These are phyloP conservation scores for Bombycilla garrulus DNA, from an alignment of 2,113 vertebrate genomes.

Conservation along the genomic window DNA sequence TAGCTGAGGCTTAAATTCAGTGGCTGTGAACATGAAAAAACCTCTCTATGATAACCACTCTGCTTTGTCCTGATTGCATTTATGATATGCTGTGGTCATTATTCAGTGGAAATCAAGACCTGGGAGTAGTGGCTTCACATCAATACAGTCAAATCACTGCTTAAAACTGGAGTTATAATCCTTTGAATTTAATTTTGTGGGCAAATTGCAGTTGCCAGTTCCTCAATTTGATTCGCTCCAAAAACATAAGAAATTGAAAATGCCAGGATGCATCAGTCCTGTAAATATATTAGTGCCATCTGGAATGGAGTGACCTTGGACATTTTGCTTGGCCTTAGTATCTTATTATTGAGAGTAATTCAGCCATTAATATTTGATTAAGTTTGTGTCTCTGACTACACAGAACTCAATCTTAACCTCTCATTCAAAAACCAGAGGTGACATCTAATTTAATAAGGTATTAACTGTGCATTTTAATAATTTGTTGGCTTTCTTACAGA, in stretches of 20 bases:
- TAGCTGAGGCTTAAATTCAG: not conserved
- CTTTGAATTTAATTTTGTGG: conserved; percentile 6
- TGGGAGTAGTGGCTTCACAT: conserved; percentile 4
- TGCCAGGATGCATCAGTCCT: conserved; percentile 55
- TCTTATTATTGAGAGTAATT: not conserved
- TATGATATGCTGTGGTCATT: not conserved
- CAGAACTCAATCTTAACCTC: not conserved
- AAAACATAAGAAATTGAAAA: conserved; percentile 53
- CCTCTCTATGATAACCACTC: not conserved
- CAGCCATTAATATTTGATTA: not conserved
- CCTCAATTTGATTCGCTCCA: conserved; percentile 38
- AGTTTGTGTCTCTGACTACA: not conserved
- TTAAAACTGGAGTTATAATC: not conserved
- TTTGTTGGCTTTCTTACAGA: not conserved
- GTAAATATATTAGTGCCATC: conserved; percentile 55
- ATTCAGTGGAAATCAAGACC: not conserved
- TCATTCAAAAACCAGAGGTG: conserved; percentile 2
- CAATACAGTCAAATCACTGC: conserved; percentile 32
- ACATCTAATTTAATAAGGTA: not conserved
- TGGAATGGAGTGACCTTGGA: conserved; percentile 37
- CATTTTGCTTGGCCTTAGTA: not conserved
- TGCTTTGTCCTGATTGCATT: not conserved
- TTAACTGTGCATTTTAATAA: not conserved
- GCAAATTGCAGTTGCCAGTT: not conserved
- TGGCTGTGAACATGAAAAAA: not conserved